phyloP scores from a whole-genome alignment of 2,797 vertebrate genomes.

The Mus minutoides region DNA sequence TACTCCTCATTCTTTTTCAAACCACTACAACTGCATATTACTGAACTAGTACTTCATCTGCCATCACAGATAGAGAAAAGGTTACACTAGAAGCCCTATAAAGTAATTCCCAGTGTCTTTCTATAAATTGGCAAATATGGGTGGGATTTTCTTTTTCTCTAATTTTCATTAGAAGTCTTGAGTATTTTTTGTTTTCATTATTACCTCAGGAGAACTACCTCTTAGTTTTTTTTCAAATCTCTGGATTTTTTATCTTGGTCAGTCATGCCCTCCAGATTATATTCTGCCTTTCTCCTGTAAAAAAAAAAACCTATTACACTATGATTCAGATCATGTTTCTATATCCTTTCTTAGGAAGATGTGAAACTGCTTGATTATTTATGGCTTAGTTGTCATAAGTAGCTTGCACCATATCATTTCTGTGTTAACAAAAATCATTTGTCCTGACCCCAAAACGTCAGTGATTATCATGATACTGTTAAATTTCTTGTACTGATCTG shows the following conservation, averaged over 20 bases:
- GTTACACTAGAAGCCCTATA: neutral
- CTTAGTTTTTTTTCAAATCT: conserved; percentile 18
- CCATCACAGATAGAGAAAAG: neutral
- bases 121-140: neutral
- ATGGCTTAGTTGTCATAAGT: neutral
- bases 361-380: neutral
- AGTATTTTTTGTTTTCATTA: neutral
- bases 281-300: neutral
- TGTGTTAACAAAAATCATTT: conserved; percentile 50
- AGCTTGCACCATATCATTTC: neutral
- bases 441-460: neutral
- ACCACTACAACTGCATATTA: neutral
- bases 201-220: conserved; percentile 7
- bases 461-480: neutral
- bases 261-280: neutral
- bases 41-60: neutral
- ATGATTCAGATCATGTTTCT: neutral
- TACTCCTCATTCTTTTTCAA: neutral
- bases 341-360: neutral
- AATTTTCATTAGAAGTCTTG: neutral
- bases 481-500: neutral
- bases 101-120: neutral
- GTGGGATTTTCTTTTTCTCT: neutral
- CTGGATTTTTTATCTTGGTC: conserved; percentile 32
- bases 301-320: conserved; percentile 24